Evolutionary conservation across 2,113 vertebrate species (phyloP).

Genomic region (Catharus fuscescens): DNA sequence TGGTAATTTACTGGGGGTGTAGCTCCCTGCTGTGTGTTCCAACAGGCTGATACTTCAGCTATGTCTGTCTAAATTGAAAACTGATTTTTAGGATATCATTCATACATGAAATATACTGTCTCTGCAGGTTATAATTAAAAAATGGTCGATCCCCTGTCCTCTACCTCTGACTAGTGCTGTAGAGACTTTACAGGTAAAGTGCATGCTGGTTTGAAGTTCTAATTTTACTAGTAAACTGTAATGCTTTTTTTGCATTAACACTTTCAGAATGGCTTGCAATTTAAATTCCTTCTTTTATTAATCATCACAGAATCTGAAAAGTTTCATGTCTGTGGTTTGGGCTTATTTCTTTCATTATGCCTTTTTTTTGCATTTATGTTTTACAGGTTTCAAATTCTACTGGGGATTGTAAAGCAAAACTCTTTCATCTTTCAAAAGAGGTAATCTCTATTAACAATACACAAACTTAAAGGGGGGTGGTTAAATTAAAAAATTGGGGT

Average conservation of each 20-base stretch:
- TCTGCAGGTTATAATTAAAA: conserved; percentile 88
- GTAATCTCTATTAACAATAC: conserved; percentile 70
- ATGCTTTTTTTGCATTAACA: not conserved
- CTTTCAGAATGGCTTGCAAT: not conserved
- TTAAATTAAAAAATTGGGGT: not conserved
- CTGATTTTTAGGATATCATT: not conserved
- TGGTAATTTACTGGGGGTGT: not conserved
- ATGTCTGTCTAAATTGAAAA: not conserved
- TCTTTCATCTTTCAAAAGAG: conserved; percentile 91
- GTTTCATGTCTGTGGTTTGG: conserved; percentile 7
- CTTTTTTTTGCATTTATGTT: conserved; percentile 51
- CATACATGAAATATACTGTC: not conserved
- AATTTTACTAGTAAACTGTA: conserved; percentile 48
- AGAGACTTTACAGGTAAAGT: conserved; percentile 67
- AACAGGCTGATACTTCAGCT: not conserved
- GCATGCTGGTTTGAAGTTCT: conserved; percentile 21
- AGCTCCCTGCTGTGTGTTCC: not conserved
- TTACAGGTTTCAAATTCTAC: conserved; percentile 87
- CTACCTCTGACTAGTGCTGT: conserved; percentile 76
- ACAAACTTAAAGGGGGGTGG: not conserved
- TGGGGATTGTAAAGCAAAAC: conserved; percentile 84
- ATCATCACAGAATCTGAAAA: not conserved
- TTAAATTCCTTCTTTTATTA: conserved; percentile 49
- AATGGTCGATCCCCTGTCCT: conserved; percentile 92
- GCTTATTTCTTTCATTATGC: conserved; percentile 3